phyloP scores from a whole-genome alignment of 2,888 invertebrate genomes.

The Amblyjoppa fuscipennis region DNA sequence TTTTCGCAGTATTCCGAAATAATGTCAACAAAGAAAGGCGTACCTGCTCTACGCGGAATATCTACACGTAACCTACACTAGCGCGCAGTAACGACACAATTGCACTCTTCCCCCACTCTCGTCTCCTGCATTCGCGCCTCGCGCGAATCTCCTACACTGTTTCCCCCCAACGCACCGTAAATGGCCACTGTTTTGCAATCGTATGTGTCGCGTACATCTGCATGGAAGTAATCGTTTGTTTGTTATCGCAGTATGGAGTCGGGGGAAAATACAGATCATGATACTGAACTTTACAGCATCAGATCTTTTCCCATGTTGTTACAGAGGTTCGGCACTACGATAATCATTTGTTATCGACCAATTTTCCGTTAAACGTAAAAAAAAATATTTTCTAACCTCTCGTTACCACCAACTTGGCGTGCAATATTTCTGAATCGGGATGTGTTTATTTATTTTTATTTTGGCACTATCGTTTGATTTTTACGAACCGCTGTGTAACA shows the following conservation, averaged over 20 bases:
- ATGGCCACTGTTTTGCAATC: conserved; percentile 27
- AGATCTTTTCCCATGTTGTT: conserved; percentile 40
- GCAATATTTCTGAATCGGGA: neutral
- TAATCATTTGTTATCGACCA: neutral
- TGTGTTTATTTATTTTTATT: neutral
- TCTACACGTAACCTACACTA: neutral
- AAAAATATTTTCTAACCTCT: conserved; percentile 24
- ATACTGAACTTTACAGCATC: conserved; percentile 45
- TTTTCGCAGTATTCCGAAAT: too few species aligned
- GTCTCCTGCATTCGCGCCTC: neutral
- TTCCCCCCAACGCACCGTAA: neutral
- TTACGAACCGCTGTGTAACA: neutral
- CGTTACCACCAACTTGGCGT: neutral
- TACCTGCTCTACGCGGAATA: neutral
- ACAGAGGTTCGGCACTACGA: conserved; percentile 38
- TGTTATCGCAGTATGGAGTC: conserved; percentile 49
- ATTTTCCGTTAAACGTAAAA: neutral
- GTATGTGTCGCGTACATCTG: conserved; percentile 34
- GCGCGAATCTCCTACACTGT: neutral
- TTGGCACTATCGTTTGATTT: neutral
- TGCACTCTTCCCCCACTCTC: conserved; percentile 13
- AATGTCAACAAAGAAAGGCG: neutral
- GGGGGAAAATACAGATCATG: conserved; percentile 29
- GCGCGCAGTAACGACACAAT: neutral
- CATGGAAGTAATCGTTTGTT: conserved; percentile 35